Percentiles rank a stretch among this genome's conserved stretches.
Evolutionary conservation across 2,888 invertebrate genomes (phyloP).

Genomic region (Mactromeris polynyma): DNA sequence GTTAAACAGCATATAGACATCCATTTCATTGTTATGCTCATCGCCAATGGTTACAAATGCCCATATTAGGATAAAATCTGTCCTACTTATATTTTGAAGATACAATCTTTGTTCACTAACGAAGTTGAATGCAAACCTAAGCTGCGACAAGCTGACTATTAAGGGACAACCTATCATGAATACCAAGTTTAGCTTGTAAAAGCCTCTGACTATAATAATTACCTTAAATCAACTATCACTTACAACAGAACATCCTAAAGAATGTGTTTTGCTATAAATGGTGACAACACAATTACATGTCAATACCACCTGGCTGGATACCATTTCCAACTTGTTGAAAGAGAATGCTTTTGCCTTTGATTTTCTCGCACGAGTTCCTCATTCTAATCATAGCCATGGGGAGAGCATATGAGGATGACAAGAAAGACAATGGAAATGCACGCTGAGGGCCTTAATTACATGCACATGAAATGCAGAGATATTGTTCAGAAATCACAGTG

Average conservation of each 20-base stretch:
- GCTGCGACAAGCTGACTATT: too few species aligned
- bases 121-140: too few species aligned
- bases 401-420: constrained; percentile 28
- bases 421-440: neutral
- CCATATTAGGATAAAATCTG: too few species aligned
- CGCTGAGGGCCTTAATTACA: constrained; percentile 5
- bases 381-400: constrained; percentile 21
- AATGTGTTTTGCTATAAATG: neutral
- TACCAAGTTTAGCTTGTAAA: too few species aligned
- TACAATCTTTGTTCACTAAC: too few species aligned
- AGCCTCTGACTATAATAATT: too few species aligned
- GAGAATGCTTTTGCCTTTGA: constrained; percentile 15
- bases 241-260: neutral
- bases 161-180: too few species aligned
- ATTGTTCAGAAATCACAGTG: neutral
- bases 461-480: constrained; percentile 5
- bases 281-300: constrained; percentile 24
- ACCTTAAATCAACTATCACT: neutral
- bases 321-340: constrained; percentile 28
- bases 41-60: too few species aligned
- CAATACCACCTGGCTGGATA: constrained; percentile 35
- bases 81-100: too few species aligned
- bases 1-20: too few species aligned
- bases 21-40: too few species aligned
- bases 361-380: neutral